These are phyloP conservation scores for Spermophilus dauricus DNA, from an alignment of 2,113 vertebrate genomes.

Conservation along the genomic window DNA sequence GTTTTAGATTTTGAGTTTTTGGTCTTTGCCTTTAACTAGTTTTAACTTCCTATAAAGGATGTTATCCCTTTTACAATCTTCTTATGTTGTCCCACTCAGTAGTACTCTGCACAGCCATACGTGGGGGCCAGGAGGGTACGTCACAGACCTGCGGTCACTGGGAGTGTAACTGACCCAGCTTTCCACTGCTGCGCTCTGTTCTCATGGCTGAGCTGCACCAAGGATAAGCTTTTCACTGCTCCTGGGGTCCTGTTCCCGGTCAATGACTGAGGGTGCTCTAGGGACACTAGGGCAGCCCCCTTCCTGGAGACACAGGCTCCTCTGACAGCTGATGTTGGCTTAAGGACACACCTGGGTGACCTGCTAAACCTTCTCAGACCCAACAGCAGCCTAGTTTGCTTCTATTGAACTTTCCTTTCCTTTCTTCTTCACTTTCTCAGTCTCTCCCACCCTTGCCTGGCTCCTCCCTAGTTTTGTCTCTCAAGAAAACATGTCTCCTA, in stretches of 20 bases:
- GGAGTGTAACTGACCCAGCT: background rate
- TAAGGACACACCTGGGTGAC: background rate
- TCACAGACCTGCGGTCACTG: background rate
- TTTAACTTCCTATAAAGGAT: background rate
- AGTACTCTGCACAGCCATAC: background rate
- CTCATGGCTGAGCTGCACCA: background rate
- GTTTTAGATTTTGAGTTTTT: too few species aligned
- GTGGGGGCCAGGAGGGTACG: background rate
- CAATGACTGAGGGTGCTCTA: background rate
- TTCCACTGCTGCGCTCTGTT: background rate
- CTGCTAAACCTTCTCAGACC: background rate
- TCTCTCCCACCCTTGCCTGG: background rate
- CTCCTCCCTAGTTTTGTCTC: background rate
- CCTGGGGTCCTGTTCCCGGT: background rate
- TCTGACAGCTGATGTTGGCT: background rate
- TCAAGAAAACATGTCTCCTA: background rate
- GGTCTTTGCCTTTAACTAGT: background rate
- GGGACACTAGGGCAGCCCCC: background rate
- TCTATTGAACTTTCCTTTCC: background rate
- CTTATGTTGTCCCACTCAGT: background rate
- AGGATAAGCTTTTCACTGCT: background rate
- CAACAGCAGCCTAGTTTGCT: background rate
- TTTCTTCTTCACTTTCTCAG: background rate
- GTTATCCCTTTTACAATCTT: background rate
- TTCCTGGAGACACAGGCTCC: background rate